phyloP scores from a whole-genome alignment of 2,113 vertebrate species.

The Puntigrus tetrazona region DNA sequence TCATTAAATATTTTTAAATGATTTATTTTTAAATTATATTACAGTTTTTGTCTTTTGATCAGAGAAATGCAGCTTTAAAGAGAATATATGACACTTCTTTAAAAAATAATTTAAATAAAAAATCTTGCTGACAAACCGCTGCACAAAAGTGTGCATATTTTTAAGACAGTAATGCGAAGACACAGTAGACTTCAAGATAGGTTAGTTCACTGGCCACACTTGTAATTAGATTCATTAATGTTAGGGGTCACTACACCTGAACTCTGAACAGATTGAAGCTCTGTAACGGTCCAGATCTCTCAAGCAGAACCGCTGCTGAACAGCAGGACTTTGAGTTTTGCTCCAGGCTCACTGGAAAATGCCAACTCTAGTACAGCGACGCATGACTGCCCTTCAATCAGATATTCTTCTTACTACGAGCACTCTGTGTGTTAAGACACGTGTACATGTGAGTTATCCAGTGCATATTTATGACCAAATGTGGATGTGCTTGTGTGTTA shows the following conservation, averaged over 20 bases:
- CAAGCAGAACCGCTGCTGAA: background rate
- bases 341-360: background rate
- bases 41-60: too few relatives aligned
- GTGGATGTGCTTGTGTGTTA: background rate
- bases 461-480: background rate
- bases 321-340: background rate
- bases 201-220: background rate
- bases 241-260: background rate
- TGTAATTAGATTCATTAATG: slow-evolving; percentile 12
- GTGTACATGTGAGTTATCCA: background rate
- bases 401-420: background rate
- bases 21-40: too few relatives aligned
- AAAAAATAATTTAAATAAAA: background rate
- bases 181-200: background rate
- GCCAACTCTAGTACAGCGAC: background rate
- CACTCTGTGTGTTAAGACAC: background rate
- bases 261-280: background rate
- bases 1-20: too few relatives aligned
- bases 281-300: background rate
- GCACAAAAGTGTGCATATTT: background rate
- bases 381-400: slow-evolving; percentile 18
- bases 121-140: background rate
- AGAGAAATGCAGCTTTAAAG: too few relatives aligned
- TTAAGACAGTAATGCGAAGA: background rate
- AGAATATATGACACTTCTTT: too few relatives aligned